A percentile compares a stretch with the other conserved stretches of the same genome.
phyloP scores from a whole-genome alignment of 2,113 vertebrate genomes.

The Coregonus clupeaformis region DNA sequence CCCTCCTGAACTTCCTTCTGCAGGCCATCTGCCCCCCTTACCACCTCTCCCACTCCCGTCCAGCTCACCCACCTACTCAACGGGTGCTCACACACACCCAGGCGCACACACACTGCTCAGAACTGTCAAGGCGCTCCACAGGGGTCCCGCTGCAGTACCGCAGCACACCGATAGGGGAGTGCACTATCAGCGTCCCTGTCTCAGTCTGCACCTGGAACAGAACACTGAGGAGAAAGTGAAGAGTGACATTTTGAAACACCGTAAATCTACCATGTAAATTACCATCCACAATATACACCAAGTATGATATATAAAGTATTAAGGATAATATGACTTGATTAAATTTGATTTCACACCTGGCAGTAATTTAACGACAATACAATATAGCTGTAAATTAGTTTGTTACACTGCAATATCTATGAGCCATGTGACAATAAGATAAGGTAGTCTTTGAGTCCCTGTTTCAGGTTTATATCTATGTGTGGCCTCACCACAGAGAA shows the following conservation, averaged over 20 bases:
- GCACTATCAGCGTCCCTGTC: background rate
- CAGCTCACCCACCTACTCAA: conserved; percentile 82
- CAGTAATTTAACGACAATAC: background rate
- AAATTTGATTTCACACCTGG: too few relatives aligned
- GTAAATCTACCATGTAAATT: background rate
- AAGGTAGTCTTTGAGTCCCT: background rate
- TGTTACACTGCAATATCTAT: background rate
- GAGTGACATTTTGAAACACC: background rate
- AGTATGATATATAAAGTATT: too few relatives aligned
- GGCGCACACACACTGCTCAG: conserved; percentile 51
- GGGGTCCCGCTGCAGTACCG: conserved; percentile 43
- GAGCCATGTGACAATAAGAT: background rate
- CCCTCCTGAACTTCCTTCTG: conserved; percentile 84
- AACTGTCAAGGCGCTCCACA: conserved; percentile 58
- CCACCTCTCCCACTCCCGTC: conserved; percentile 81
- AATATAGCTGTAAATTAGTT: background rate
- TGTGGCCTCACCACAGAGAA: background rate
- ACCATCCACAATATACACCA: background rate
- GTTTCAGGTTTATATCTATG: background rate
- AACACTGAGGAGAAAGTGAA: background rate
- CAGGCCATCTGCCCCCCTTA: conserved; percentile 84
- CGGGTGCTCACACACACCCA: conserved; percentile 75
- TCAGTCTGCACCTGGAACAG: conserved; percentile 29
- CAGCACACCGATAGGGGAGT: conserved; percentile 58
- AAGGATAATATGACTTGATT: too few relatives aligned